These are phyloP conservation scores for Sorex fumeus DNA, from an alignment of 2,113 vertebrate species.

Conservation along the genomic window DNA sequence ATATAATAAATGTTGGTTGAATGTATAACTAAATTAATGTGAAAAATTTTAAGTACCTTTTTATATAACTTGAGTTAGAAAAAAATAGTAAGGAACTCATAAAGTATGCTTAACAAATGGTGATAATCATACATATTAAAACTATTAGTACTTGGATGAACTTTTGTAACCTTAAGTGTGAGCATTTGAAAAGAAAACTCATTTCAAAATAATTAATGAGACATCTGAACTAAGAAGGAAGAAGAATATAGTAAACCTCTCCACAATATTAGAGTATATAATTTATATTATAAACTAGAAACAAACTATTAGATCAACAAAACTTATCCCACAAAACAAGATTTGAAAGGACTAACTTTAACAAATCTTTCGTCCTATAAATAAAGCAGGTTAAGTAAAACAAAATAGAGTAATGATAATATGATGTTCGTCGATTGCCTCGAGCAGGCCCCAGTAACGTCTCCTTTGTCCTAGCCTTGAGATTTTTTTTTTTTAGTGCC, in stretches of 20 bases:
- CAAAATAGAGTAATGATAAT: too few species aligned
- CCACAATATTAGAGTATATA: constrained; percentile 17
- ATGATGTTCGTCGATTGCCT: too few species aligned
- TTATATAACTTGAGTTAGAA: constrained; percentile 4
- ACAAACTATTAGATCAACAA: background rate
- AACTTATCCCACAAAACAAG: background rate
- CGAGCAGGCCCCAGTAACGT: too few species aligned
- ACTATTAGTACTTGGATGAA: background rate
- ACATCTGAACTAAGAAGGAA: background rate
- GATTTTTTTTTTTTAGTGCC: too few species aligned
- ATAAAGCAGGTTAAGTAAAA: background rate
- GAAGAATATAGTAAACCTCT: background rate
- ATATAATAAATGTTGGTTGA: constrained; percentile 28
- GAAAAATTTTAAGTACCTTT: constrained; percentile 39
- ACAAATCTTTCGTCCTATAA: constrained; percentile 32
- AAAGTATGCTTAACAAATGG: constrained; percentile 29
- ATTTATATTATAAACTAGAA: constrained; percentile 45
- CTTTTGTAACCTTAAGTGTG: background rate
- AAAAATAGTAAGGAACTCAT: constrained; percentile 45
- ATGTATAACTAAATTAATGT: constrained; percentile 40
- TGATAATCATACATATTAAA: constrained; percentile 29
- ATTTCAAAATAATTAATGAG: constrained; percentile 33
- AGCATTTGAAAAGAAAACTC: constrained; percentile 39
- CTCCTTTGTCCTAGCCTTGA: too few species aligned
- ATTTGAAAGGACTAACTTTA: constrained; percentile 49